Conservation (phyloP, 1,140 invertebrate genomes). For the Heliconius melpomene region DNA sequence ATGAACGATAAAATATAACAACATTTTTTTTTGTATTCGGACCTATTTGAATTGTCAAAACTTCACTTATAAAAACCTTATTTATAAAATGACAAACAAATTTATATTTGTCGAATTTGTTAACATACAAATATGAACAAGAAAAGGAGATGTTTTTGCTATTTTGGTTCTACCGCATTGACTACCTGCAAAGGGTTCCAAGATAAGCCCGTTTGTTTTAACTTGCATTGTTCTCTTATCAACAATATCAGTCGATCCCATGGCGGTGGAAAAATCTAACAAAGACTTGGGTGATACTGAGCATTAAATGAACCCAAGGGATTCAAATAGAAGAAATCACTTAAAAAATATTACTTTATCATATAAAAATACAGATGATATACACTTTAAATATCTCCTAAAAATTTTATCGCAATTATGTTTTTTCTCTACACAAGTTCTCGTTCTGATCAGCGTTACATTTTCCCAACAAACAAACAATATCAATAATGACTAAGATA, state of each 20-base stretch:
- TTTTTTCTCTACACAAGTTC: no score
- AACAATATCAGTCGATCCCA: slow-evolving; percentile 29
- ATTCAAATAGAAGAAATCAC: not conserved
- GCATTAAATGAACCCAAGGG: not conserved
- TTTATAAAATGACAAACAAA: not conserved
- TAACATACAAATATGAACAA: slow-evolving; percentile 3
- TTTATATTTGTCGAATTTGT: not conserved
- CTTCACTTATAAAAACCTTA: not conserved
- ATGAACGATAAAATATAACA: no score
- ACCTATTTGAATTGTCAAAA: not conserved
- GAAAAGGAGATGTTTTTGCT: slow-evolving; percentile 2
- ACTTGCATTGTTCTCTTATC: slow-evolving; percentile 49
- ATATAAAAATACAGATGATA: not conserved
- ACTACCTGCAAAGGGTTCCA: slow-evolving; percentile 45
- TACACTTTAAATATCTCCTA: no score
- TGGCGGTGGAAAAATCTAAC: slow-evolving; percentile 19
- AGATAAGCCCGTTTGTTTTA: slow-evolving; percentile 50
- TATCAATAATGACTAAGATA: not conserved
- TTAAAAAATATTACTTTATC: not conserved
- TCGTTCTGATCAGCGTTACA: no score
- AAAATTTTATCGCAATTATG: no score
- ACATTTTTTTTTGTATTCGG: no score
- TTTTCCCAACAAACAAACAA: no score
- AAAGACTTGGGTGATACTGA: slow-evolving; percentile 1
- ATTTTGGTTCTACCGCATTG: slow-evolving; percentile 16